A percentile compares a stretch with the other conserved stretches of the same genome.
These are phyloP conservation scores for Melitaea athalia DNA, from an alignment of 2,888 invertebrate genomes.

Conservation along the genomic window DNA sequence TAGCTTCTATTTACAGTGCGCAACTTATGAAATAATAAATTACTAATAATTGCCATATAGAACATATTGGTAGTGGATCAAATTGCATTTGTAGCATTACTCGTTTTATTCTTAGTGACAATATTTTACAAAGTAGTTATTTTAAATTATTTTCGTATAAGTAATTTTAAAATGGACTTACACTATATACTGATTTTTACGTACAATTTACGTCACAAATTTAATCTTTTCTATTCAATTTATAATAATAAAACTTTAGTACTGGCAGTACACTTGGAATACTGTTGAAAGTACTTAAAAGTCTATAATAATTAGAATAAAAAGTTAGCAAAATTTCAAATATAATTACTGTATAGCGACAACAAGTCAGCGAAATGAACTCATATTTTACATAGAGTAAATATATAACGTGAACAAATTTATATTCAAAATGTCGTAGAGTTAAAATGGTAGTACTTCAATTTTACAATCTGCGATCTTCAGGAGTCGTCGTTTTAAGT, in stretches of 20 bases:
- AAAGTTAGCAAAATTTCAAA: no score
- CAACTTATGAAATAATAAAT: no score
- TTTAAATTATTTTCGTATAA: not conserved
- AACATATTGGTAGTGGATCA: no score
- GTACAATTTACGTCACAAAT: no score
- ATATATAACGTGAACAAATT: constrained; percentile 4
- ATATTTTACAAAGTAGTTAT: not conserved
- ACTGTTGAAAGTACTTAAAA: no score
- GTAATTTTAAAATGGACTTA: not conserved
- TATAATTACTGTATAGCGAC: not conserved
- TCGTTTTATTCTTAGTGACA: not conserved
- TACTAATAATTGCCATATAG: no score
- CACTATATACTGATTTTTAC: not conserved
- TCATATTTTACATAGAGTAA: not conserved
- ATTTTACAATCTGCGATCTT: constrained; percentile 5
- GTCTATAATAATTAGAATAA: no score
- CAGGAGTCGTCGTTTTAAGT: constrained; percentile 7
- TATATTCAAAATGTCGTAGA: constrained; percentile 2
- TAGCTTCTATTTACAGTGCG: no score
- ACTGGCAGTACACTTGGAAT: no score
- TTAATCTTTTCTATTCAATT: no score
- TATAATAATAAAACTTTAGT: no score
- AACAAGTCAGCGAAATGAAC: not conserved
- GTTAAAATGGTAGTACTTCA: constrained; percentile 2
- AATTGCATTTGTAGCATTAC: not conserved